Conservation (phyloP, 2,113 vertebrate species). For the Garra rufa region DNA sequence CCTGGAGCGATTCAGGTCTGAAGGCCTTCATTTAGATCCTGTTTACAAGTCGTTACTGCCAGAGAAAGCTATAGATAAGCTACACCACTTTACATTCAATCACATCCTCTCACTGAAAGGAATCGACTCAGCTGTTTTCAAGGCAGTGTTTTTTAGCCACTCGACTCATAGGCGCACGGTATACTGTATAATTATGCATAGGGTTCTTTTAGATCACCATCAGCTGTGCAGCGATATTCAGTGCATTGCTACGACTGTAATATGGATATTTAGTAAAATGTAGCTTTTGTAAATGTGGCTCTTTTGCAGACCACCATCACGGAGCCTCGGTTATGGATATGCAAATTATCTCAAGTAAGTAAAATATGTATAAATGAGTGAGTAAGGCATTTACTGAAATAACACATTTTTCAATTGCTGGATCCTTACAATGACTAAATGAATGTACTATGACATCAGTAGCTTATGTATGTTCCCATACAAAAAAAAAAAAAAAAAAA, state of each 20-base stretch:
- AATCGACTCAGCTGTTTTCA: neutral
- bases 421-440: too few species aligned
- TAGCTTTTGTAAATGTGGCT: neutral
- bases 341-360: too few species aligned
- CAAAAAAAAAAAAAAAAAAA: too few species aligned
- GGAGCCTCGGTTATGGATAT: too few species aligned
- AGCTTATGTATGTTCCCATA: too few species aligned
- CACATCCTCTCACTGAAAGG: neutral
- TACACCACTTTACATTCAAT: neutral
- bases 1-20: neutral
- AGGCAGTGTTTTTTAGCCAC: neutral
- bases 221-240: neutral
- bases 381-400: too few species aligned
- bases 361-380: too few species aligned
- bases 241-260: neutral
- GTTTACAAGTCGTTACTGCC: slow-evolving; percentile 10
- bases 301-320: too few species aligned
- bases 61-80: neutral
- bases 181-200: neutral
- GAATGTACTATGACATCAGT: too few species aligned
- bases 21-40: neutral
- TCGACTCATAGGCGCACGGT: neutral
- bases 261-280: neutral
- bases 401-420: too few species aligned
- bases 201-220: neutral